phyloP scores from a whole-genome alignment of 2,113 vertebrate genomes.

The Atherinomorus stipes region DNA sequence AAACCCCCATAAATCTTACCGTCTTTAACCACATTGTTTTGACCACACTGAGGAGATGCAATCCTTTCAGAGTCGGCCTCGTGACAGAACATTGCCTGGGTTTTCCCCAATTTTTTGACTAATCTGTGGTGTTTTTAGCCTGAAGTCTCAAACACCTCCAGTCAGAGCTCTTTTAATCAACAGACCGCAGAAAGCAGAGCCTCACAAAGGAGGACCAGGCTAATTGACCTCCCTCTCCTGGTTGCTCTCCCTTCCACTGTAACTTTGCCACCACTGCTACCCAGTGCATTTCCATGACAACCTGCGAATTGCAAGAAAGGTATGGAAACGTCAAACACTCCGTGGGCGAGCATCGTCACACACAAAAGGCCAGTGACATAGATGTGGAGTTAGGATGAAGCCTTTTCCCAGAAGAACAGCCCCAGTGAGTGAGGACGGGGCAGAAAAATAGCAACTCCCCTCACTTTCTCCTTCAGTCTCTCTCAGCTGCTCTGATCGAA shows the following conservation, averaged over 20 bases:
- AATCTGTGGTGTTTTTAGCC: constrained; percentile 40
- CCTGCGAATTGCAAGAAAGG: constrained; percentile 78
- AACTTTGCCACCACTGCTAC: constrained; percentile 63
- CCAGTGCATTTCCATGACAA: constrained; percentile 83
- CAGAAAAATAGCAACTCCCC: constrained; percentile 31
- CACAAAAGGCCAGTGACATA: constrained; percentile 79
- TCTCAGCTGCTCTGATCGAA: constrained; percentile 22
- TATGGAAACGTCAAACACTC: constrained; percentile 84
- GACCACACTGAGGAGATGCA: constrained; percentile 11
- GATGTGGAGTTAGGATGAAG: constrained; percentile 71
- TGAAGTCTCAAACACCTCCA: constrained; percentile 53
- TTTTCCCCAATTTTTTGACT: constrained; percentile 36
- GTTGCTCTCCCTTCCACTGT: constrained; percentile 67
- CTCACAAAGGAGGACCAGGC: constrained; percentile 73
- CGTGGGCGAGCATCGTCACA: constrained; percentile 66
- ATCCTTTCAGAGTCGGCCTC: constrained; percentile 5
- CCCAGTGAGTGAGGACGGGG: constrained; percentile 41
- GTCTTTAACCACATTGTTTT: constrained; percentile 13
- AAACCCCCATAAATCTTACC: constrained; percentile 36
- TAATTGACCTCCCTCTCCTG: constrained; percentile 73
- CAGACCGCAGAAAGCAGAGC: constrained; percentile 45
- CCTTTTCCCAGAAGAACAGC: constrained; percentile 79
- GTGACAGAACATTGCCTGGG: constrained; percentile 26
- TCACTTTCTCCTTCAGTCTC: constrained; percentile 8
- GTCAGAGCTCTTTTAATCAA: constrained; percentile 63